phyloP scores from a whole-genome alignment of 2,113 vertebrate species.

The Dendropsophus ebraccatus region DNA sequence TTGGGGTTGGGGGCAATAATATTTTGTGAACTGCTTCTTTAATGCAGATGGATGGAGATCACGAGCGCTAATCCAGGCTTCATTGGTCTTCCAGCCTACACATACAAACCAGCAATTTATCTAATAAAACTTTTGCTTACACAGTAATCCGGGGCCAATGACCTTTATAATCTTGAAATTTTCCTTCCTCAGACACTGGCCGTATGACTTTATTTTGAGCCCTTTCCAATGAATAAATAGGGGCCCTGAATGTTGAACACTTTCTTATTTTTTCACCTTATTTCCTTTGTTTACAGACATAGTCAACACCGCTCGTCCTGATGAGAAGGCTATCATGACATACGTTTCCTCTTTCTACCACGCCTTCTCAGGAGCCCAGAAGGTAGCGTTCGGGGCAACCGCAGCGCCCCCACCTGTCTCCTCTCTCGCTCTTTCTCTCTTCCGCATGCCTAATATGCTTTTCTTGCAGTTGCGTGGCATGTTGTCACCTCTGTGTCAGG shows the following conservation, averaged over 20 bases:
- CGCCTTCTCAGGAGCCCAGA: constrained; percentile 97
- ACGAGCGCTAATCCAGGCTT: too few relatives aligned
- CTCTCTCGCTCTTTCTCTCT: constrained; percentile 60
- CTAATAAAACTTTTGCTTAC: not conserved
- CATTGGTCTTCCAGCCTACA: not conserved
- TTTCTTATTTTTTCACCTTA: constrained; percentile 59
- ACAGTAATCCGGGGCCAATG: not conserved
- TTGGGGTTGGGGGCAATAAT: too few relatives aligned
- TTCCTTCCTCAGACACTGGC: not conserved
- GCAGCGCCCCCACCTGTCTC: constrained; percentile 64
- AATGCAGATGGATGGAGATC: too few relatives aligned
- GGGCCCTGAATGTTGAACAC: not conserved
- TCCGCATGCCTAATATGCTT: constrained; percentile 55
- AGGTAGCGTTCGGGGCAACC: constrained; percentile 77
- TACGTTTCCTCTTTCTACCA: constrained; percentile 99
- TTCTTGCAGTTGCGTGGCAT: constrained; percentile 41
- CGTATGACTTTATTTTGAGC: not conserved
- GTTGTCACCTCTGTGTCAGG: constrained; percentile 48
- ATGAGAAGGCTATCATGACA: constrained; percentile 99
- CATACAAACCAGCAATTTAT: not conserved
- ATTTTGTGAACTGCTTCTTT: too few relatives aligned
- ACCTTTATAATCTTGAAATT: not conserved
- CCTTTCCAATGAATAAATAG: not conserved
- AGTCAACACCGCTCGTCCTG: constrained; percentile 93
- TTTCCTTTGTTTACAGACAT: constrained; percentile 86